These are phyloP conservation scores for Botia almorhae DNA, from an alignment of 2,797 vertebrate species.

Conservation along the genomic window DNA sequence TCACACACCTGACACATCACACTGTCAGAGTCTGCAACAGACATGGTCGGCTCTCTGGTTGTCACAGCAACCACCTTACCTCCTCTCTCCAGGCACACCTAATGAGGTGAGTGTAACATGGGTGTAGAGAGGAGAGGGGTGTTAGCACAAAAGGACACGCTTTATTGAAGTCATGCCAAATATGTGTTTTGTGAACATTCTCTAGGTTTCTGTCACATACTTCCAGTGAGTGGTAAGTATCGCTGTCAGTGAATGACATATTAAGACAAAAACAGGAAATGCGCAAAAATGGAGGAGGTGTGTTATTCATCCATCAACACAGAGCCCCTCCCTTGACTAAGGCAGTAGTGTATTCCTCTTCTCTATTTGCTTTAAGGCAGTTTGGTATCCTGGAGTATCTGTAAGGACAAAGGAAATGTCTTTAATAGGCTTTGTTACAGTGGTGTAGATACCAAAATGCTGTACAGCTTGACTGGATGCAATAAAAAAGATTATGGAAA, in stretches of 20 bases:
- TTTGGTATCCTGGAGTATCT: slow-evolving; percentile 50
- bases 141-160: slow-evolving; percentile 47
- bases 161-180: slow-evolving; percentile 57
- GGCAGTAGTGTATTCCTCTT: slow-evolving; percentile 46
- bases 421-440: neutral
- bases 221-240: slow-evolving; percentile 41
- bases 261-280: slow-evolving; percentile 56
- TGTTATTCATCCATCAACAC: slow-evolving; percentile 59
- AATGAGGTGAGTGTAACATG: slow-evolving; percentile 72
- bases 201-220: slow-evolving; percentile 31
- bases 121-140: slow-evolving; percentile 45
- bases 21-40: slow-evolving; percentile 50
- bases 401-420: slow-evolving; percentile 32
- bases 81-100: slow-evolving; percentile 76
- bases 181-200: slow-evolving; percentile 58
- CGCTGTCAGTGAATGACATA: slow-evolving; percentile 46
- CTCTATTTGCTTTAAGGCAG: slow-evolving; percentile 43
- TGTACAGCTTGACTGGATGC: neutral
- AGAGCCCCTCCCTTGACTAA: slow-evolving; percentile 37
- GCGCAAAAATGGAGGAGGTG: slow-evolving; percentile 53
- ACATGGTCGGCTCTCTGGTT: slow-evolving; percentile 64
- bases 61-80: slow-evolving; percentile 83
- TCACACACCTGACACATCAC: slow-evolving; percentile 57
- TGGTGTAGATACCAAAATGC: too few species aligned
- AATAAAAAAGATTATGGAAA: neutral